Evolutionary conservation across 1,140 invertebrate species (phyloP).

Genomic region (Drosophila dunni): DNA sequence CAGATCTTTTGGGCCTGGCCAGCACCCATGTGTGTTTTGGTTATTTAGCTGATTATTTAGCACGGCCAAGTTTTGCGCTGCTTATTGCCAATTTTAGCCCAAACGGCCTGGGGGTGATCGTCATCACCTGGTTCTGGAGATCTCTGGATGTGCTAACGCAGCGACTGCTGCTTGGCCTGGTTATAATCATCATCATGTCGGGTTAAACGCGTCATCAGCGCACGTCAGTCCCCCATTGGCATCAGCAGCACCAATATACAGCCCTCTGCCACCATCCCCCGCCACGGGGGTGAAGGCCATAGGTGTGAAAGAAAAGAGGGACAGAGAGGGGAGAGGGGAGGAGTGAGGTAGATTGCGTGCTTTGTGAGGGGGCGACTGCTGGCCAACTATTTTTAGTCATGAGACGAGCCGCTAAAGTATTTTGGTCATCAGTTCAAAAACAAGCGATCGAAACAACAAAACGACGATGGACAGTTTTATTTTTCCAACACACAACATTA

Average conservation of each 20-base stretch:
- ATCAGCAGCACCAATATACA: background rate
- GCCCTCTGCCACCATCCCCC: background rate
- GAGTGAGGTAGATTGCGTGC: background rate
- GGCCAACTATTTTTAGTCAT: constrained; percentile 69
- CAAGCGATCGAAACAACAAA: constrained; percentile 31
- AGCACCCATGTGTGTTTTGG: constrained; percentile 19
- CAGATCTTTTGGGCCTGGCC: constrained; percentile 37
- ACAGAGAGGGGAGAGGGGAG: background rate
- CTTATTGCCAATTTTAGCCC: constrained; percentile 54
- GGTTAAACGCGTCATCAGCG: constrained; percentile 69
- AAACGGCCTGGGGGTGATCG: constrained; percentile 41
- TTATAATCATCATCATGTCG: constrained; percentile 66
- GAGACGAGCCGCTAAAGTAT: constrained; percentile 76
- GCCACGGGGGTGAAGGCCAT: background rate
- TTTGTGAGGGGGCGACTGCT: constrained; percentile 26
- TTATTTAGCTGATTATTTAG: constrained; percentile 34
- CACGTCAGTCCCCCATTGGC: constrained; percentile 62
- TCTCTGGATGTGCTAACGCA: constrained; percentile 21
- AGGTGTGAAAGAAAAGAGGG: background rate
- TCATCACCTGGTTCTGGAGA: constrained; percentile 67
- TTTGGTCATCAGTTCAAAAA: constrained; percentile 79
- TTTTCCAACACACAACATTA: constrained; percentile 63
- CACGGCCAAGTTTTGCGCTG: constrained; percentile 26
- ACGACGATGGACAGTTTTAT: constrained; percentile 61
- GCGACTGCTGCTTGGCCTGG: constrained; percentile 34